Evolutionary conservation across 2,888 invertebrate species (phyloP).

Genomic region (Seira ritae): DNA sequence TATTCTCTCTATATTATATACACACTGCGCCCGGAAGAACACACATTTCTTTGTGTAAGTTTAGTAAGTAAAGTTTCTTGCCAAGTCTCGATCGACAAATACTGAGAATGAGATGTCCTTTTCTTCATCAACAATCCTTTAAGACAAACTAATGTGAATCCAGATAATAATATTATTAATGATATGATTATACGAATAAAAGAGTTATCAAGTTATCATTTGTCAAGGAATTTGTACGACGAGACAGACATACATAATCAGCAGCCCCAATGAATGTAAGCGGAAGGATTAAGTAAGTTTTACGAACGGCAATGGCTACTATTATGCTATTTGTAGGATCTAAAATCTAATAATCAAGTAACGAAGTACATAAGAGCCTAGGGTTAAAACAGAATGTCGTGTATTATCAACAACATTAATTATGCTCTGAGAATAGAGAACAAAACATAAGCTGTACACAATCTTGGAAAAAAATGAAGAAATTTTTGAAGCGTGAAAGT

Average conservation of each 20-base stretch:
- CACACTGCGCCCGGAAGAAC: not conserved
- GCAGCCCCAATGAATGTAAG: not conserved
- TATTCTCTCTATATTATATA: not conserved
- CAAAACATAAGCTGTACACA: no score
- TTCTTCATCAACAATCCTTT: constrained; percentile 35
- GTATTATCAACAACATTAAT: no score
- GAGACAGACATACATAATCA: constrained; percentile 48
- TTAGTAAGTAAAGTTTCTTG: constrained; percentile 34
- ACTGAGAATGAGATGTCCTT: constrained; percentile 25
- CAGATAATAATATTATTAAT: constrained; percentile 57
- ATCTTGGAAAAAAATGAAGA: no score
- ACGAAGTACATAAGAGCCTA: no score
- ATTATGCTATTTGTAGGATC: no score
- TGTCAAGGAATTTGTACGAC: constrained; percentile 37
- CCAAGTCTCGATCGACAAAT: constrained; percentile 30
- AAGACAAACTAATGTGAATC: constrained; percentile 63
- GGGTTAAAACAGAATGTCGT: no score
- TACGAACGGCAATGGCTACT: no score
- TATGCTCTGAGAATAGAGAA: no score
- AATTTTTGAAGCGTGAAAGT: no score
- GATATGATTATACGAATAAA: constrained; percentile 29
- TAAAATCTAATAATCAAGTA: no score
- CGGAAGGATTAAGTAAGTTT: no score
- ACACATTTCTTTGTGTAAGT: not conserved
- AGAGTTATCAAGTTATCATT: constrained; percentile 24